These are phyloP conservation scores for Otolemur crassicaudatus DNA, from an alignment of 2,797 vertebrate species.

Conservation along the genomic window DNA sequence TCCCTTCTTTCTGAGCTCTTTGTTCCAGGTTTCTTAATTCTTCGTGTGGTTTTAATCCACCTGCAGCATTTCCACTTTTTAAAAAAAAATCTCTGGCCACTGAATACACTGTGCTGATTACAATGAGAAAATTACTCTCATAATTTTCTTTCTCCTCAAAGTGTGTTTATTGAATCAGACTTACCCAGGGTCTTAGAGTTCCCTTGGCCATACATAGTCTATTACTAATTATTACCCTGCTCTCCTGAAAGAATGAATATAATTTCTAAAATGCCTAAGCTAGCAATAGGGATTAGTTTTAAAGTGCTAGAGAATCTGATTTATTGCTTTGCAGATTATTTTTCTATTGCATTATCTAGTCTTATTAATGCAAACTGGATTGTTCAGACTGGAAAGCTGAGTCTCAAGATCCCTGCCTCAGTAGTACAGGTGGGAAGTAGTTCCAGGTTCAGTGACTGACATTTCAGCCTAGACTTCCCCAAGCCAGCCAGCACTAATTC, in stretches of 20 bases:
- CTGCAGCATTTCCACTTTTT: not conserved
- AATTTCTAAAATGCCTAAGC: not conserved
- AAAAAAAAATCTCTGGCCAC: not conserved
- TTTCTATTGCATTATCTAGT: not conserved
- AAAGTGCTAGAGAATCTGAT: not conserved
- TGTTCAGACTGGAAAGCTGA: not conserved
- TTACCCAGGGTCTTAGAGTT: not conserved
- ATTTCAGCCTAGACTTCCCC: not conserved
- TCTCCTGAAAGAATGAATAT: conserved; percentile 5
- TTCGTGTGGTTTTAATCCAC: not conserved
- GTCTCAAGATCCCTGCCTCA: not conserved
- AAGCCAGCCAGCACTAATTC: not conserved
- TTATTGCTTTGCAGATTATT: not conserved
- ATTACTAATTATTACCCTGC: not conserved
- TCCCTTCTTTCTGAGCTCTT: not conserved
- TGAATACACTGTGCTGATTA: conserved; percentile 40
- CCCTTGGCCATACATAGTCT: not conserved
- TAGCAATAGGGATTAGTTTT: not conserved
- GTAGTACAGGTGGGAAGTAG: not conserved
- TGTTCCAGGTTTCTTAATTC: not conserved
- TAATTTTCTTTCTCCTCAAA: conserved; percentile 1
- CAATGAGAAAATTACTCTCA: conserved; percentile 13
- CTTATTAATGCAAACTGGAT: not conserved
- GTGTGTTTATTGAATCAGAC: conserved; percentile 24
- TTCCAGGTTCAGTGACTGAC: not conserved